Conservation (phyloP, 2,888 invertebrate genomes). For the Zele albiditarsus region DNA sequence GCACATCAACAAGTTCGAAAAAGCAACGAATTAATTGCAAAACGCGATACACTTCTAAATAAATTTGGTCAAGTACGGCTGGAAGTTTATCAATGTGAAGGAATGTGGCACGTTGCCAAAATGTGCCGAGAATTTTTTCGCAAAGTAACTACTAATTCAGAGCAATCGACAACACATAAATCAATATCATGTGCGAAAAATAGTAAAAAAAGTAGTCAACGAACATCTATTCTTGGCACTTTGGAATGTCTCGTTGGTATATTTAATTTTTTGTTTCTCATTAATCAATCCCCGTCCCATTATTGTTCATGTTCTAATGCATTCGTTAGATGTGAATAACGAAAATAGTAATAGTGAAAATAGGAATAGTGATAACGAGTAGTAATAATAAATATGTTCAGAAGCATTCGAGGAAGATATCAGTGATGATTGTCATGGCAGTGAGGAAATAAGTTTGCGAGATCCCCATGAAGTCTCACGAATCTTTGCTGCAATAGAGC, state of each 20-base stretch:
- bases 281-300: background rate
- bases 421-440: conserved; percentile 63
- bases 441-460: conserved; percentile 75
- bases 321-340: background rate
- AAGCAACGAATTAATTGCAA: conserved; percentile 63
- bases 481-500: conserved; percentile 77
- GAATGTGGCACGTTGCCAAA: conserved; percentile 78
- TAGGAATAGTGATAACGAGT: conserved; percentile 2
- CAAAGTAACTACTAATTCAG: conserved; percentile 78
- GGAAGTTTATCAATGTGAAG: conserved; percentile 77
- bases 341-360: background rate
- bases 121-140: conserved; percentile 82
- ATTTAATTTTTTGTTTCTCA: background rate
- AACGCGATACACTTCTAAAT: conserved; percentile 57
- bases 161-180: conserved; percentile 69
- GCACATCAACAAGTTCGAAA: conserved; percentile 73
- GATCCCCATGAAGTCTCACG: conserved; percentile 75
- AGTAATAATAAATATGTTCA: conserved; percentile 35
- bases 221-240: background rate
- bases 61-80: conserved; percentile 63
- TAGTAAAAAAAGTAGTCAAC: background rate
- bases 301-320: background rate
- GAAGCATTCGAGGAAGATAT: conserved; percentile 74
- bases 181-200: background rate
- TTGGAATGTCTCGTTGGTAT: conserved; percentile 19